Conservation (phyloP, 1,140 invertebrate genomes). For the Drosophila littoralis region DNA sequence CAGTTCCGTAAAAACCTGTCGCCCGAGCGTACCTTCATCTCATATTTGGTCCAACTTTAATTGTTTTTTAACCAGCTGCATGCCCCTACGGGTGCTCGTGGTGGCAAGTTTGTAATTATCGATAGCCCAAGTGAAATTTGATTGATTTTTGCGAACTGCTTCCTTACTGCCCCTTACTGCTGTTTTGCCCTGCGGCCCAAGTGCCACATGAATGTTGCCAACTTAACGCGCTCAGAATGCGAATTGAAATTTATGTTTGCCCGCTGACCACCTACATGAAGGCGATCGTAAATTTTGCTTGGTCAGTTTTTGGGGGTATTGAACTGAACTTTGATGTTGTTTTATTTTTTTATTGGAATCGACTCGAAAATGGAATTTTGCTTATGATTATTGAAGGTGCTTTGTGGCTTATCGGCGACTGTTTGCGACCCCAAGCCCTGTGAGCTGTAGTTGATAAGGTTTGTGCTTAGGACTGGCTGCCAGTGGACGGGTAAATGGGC, state of each 20-base stretch:
- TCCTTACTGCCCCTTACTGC: background rate
- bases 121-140: conserved; percentile 71
- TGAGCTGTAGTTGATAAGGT: conserved; percentile 10
- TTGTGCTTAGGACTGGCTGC: conserved; percentile 6
- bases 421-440: background rate
- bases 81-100: conserved; percentile 14
- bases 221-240: conserved; percentile 23
- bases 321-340: background rate
- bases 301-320: background rate
- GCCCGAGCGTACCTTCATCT: conserved; percentile 17
- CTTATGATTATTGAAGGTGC: conserved; percentile 6
- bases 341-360: conserved; percentile 3
- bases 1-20: conserved; percentile 62
- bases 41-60: conserved; percentile 80
- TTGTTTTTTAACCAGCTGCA: conserved; percentile 75
- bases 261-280: conserved; percentile 51
- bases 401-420: conserved; percentile 27
- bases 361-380: conserved; percentile 31
- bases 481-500: background rate
- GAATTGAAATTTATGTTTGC: conserved; percentile 42
- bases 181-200: conserved; percentile 11
- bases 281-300: conserved; percentile 34
- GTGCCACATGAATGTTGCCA: conserved; percentile 26
- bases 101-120: conserved; percentile 51
- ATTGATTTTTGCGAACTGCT: conserved; percentile 65